These are phyloP conservation scores for Patella ulyssiponensis DNA, from an alignment of 2,888 invertebrate genomes.

Conservation along the genomic window DNA sequence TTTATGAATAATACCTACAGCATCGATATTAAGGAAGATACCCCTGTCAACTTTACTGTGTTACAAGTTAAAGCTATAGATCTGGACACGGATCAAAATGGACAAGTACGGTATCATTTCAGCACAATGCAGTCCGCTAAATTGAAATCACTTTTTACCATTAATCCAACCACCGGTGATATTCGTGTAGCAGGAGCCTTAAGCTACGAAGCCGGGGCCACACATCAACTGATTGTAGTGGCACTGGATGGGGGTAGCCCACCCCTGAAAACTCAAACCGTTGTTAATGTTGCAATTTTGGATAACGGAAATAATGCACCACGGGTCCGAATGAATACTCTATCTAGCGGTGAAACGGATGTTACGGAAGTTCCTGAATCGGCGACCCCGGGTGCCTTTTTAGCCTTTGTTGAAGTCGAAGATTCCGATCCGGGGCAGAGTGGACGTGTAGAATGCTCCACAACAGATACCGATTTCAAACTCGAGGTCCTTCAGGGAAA, in stretches of 20 bases:
- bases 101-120: constrained; percentile 48
- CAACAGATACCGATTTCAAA: constrained; percentile 33
- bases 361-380: constrained; percentile 47
- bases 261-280: constrained; percentile 37
- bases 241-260: constrained; percentile 42
- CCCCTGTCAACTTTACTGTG: constrained; percentile 16
- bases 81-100: constrained; percentile 51
- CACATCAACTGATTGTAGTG: constrained; percentile 36
- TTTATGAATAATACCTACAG: constrained; percentile 46
- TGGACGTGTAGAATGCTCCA: constrained; percentile 50
- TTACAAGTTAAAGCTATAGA: constrained; percentile 45
- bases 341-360: constrained; percentile 29
- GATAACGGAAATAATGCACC: constrained; percentile 94
- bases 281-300: constrained; percentile 76
- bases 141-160: constrained; percentile 31
- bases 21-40: constrained; percentile 47
- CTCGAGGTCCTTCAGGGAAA: constrained; percentile 36
- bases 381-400: constrained; percentile 48
- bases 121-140: constrained; percentile 33
- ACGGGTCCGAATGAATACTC: constrained; percentile 69
- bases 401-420: constrained; percentile 58
- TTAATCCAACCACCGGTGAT: constrained; percentile 32
- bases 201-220: constrained; percentile 22
- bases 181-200: constrained; percentile 26
- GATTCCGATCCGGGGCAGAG: constrained; percentile 56